These are phyloP conservation scores for Sphinx pinastri DNA, from an alignment of 2,888 invertebrate genomes.

Conservation along the genomic window DNA sequence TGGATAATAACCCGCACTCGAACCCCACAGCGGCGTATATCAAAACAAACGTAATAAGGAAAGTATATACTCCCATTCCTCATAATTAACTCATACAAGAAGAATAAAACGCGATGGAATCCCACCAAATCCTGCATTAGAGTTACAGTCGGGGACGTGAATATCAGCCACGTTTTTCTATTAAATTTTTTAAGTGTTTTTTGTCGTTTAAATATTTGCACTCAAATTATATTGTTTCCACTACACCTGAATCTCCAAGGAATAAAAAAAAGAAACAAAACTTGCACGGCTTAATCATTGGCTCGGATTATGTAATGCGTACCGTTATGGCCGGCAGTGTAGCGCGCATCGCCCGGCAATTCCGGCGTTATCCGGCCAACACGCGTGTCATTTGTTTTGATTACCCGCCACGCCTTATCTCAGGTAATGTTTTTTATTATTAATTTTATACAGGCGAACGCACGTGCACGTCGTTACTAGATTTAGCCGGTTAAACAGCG, in stretches of 20 bases:
- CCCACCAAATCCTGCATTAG: conserved; percentile 1
- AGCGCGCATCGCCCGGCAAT: conserved; percentile 8
- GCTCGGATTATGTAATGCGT: neutral
- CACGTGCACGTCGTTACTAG: conserved; percentile 6
- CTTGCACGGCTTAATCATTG: neutral
- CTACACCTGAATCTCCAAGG: too few species aligned
- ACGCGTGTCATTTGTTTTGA: conserved; percentile 70
- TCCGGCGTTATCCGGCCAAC: conserved; percentile 48
- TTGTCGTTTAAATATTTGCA: too few species aligned
- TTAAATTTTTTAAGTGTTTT: too few species aligned
- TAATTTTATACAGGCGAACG: conserved; percentile 40
- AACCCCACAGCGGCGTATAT: neutral
- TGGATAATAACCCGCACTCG: neutral
- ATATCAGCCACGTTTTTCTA: neutral
- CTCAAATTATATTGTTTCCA: too few species aligned
- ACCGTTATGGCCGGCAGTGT: conserved; percentile 11
- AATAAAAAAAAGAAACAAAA: neutral
- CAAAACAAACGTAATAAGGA: conserved; percentile 7
- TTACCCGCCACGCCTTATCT: conserved; percentile 50
- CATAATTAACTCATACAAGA: conserved; percentile 3
- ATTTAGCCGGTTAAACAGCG: neutral
- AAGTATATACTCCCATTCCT: neutral
- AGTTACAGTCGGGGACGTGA: neutral
- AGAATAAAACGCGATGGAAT: conserved; percentile 1
- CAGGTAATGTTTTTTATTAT: conserved; percentile 52